phyloP scores from a whole-genome alignment of 2,888 invertebrate species.

The Chrysolina americana region DNA sequence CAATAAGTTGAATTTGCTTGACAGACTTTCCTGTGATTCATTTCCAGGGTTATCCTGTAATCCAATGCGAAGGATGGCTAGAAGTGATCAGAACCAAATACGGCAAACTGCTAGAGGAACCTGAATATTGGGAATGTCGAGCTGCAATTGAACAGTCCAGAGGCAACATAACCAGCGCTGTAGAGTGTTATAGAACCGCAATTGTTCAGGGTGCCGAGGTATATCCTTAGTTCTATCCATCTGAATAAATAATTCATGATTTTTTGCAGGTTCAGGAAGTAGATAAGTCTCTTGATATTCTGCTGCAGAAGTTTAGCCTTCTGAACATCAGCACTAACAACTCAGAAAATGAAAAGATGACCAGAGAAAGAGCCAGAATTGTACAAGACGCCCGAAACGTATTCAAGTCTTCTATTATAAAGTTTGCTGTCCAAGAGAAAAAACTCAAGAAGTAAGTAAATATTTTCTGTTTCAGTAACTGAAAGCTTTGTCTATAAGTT shows the following conservation, averaged over 20 bases:
- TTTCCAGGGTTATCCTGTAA: conserved; percentile 72
- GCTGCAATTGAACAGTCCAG: conserved; percentile 73
- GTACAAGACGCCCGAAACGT: conserved; percentile 73
- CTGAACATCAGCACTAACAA: conserved; percentile 71
- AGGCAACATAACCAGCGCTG: conserved; percentile 73
- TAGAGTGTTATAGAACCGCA: conserved; percentile 75
- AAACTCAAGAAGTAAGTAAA: conserved; percentile 53
- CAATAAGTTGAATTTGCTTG: too few species aligned
- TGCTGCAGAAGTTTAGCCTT: conserved; percentile 74
- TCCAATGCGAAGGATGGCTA: conserved; percentile 74
- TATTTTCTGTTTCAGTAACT: conserved; percentile 20
- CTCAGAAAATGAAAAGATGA: conserved; percentile 39
- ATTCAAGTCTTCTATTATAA: conserved; percentile 74
- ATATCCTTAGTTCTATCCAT: conserved; percentile 41
- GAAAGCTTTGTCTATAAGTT: too few species aligned
- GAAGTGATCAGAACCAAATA: conserved; percentile 71
- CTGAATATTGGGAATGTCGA: conserved; percentile 76
- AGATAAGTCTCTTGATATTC: conserved; percentile 72
- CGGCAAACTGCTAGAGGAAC: conserved; percentile 66
- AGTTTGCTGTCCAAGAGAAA: conserved; percentile 72
- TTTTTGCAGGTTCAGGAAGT: conserved; percentile 70
- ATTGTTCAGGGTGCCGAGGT: conserved; percentile 75
- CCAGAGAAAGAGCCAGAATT: conserved; percentile 53
- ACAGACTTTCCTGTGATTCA: background rate
- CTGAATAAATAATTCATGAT: too few species aligned